Evolutionary conservation across 2,888 invertebrate species (phyloP).

Genomic region (Archips xylosteana): DNA sequence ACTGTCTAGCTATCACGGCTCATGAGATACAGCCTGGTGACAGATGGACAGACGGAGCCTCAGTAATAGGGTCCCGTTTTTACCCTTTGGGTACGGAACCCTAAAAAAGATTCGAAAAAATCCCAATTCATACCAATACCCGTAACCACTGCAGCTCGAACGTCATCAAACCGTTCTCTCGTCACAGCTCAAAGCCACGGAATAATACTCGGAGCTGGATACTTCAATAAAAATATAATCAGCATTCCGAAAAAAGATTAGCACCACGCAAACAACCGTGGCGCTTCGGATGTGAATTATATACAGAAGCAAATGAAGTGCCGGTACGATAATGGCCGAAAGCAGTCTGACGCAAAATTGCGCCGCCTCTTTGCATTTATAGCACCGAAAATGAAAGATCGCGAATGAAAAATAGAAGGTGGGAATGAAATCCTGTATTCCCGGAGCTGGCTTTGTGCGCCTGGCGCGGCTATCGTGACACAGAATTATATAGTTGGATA

Average conservation of each 20-base stretch:
- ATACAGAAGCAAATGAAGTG: slow-evolving; percentile 59
- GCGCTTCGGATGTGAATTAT: slow-evolving; percentile 52
- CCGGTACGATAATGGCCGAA: slow-evolving; percentile 55
- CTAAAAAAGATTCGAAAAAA: too few relatives aligned
- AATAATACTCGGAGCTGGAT: neutral
- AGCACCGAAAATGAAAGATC: slow-evolving; percentile 72
- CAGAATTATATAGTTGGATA: slow-evolving; percentile 7
- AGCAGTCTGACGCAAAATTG: slow-evolving; percentile 62
- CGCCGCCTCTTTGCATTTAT: slow-evolving; percentile 72
- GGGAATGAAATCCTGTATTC: slow-evolving; percentile 43
- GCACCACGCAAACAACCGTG: slow-evolving; percentile 32
- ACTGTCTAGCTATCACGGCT: too few relatives aligned
- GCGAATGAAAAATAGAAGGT: slow-evolving; percentile 59
- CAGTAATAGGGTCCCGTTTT: too few relatives aligned
- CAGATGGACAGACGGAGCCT: too few relatives aligned
- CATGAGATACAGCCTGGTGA: too few relatives aligned
- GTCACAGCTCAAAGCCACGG: neutral
- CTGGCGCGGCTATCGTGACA: neutral
- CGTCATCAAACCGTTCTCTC: neutral
- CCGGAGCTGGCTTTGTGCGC: slow-evolving; percentile 26
- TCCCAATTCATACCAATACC: too few relatives aligned
- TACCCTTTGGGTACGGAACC: too few relatives aligned
- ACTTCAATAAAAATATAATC: slow-evolving; percentile 17
- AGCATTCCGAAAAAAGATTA: slow-evolving; percentile 32
- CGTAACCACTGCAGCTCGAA: neutral